Conservation (phyloP, 2,888 invertebrate genomes). For the Leucophora obtusa region DNA sequence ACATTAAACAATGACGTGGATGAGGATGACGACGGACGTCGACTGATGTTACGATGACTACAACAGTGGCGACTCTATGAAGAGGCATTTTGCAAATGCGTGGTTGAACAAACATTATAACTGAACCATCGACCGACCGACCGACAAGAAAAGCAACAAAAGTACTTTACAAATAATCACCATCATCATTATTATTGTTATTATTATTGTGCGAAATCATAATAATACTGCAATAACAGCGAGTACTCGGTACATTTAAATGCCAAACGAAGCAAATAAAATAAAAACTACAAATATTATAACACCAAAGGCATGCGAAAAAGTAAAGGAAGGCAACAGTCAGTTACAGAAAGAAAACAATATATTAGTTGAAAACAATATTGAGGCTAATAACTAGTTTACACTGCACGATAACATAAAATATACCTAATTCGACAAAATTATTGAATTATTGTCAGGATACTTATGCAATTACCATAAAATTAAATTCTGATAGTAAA, state of each 20-base stretch:
- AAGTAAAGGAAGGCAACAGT: not conserved
- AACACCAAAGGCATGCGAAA: slow-evolving; percentile 13
- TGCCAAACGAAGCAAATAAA: slow-evolving; percentile 43
- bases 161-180: slow-evolving; percentile 5
- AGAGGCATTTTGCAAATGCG: not conserved
- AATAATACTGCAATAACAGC: slow-evolving; percentile 46
- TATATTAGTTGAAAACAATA: slow-evolving; percentile 20
- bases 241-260: slow-evolving; percentile 30
- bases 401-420: not conserved
- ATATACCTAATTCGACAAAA: too few species aligned
- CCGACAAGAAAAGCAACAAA: slow-evolving; percentile 9
- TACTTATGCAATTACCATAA: too few species aligned
- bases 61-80: slow-evolving; percentile 2
- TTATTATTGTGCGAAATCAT: slow-evolving; percentile 56
- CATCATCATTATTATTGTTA: slow-evolving; percentile 42
- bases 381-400: not conserved
- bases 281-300: slow-evolving; percentile 15
- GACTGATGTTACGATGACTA: not conserved
- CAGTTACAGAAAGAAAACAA: slow-evolving; percentile 25
- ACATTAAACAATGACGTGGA: slow-evolving; percentile 52
- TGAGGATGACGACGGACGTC: not conserved
- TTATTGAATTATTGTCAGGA: too few species aligned
- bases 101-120: slow-evolving; percentile 35
- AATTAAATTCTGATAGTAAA: too few species aligned
- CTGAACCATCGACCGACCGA: slow-evolving; percentile 13